phyloP scores from a whole-genome alignment of 1,140 invertebrate species.

The Pantala flavescens region DNA sequence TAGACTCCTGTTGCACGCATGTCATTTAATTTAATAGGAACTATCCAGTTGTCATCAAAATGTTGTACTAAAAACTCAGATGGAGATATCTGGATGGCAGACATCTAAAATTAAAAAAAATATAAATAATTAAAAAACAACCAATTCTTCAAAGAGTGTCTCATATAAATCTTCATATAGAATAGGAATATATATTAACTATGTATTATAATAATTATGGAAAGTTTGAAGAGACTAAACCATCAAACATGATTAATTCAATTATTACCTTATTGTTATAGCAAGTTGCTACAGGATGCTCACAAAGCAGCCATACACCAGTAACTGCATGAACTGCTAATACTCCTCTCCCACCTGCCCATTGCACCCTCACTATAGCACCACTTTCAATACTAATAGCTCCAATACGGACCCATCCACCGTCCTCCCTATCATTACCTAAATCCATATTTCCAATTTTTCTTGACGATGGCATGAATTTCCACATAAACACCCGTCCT shows the following conservation, averaged over 20 bases:
- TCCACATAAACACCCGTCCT: constrained; percentile 85
- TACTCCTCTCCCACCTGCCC: background rate
- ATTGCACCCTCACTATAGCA: background rate
- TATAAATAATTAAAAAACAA: background rate
- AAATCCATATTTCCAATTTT: constrained; percentile 45
- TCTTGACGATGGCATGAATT: constrained; percentile 36
- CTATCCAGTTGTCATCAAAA: background rate
- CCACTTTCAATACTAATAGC: background rate
- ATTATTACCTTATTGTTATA: constrained; percentile 1
- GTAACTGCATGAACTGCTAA: background rate
- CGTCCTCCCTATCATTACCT: constrained; percentile 34
- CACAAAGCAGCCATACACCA: background rate
- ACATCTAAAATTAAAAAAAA: background rate
- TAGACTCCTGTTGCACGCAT: background rate
- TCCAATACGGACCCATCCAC: background rate
- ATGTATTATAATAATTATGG: too few species aligned
- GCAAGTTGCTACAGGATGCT: background rate
- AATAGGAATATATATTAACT: too few species aligned
- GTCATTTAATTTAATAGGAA: background rate
- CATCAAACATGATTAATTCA: too few species aligned
- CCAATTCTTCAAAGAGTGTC: too few species aligned
- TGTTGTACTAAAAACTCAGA: background rate
- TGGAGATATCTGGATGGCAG: background rate
- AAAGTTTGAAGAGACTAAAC: too few species aligned
- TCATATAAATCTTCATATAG: too few species aligned